These are phyloP conservation scores for Uromys caudimaculatus DNA, from an alignment of 2,797 vertebrate species.

Conservation along the genomic window DNA sequence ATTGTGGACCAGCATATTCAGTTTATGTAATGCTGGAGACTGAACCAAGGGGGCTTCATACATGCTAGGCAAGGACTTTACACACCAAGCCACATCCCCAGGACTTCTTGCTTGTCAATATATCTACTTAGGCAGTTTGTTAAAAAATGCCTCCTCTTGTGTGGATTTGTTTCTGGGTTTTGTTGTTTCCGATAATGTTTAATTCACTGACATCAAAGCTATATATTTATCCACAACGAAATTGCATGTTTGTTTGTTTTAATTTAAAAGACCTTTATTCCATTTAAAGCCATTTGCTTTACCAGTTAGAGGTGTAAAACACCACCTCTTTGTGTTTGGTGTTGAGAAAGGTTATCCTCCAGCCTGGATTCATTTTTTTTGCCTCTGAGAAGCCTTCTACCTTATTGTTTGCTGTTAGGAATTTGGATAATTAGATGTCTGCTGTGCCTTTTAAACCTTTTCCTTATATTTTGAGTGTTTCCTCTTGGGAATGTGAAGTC, in stretches of 20 bases:
- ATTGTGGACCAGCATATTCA: accelerated
- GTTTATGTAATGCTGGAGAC: neutral
- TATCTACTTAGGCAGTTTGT: neutral
- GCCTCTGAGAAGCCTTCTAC: neutral
- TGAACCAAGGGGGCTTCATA: neutral
- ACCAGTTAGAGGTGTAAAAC: conserved; percentile 33
- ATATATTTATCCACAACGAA: conserved; percentile 2
- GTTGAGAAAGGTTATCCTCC: conserved; percentile 3
- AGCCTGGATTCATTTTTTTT: conserved; percentile 17
- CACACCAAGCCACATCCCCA: neutral
- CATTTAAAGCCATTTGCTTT: conserved; percentile 33
- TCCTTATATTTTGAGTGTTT: neutral
- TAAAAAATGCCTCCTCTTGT: neutral
- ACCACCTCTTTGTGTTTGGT: neutral
- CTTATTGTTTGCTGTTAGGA: neutral
- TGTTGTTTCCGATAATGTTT: neutral
- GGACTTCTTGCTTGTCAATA: neutral
- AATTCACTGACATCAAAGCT: neutral
- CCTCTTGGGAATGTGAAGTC: neutral
- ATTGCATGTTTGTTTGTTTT: neutral
- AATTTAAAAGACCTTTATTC: neutral
- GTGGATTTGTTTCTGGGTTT: conserved; percentile 22
- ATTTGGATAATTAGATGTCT: conserved; percentile 49
- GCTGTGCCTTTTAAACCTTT: neutral
- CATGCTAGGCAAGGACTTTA: neutral